phyloP scores from a whole-genome alignment of 2,888 invertebrate genomes.

The Gymnoscelis rufifasciata region DNA sequence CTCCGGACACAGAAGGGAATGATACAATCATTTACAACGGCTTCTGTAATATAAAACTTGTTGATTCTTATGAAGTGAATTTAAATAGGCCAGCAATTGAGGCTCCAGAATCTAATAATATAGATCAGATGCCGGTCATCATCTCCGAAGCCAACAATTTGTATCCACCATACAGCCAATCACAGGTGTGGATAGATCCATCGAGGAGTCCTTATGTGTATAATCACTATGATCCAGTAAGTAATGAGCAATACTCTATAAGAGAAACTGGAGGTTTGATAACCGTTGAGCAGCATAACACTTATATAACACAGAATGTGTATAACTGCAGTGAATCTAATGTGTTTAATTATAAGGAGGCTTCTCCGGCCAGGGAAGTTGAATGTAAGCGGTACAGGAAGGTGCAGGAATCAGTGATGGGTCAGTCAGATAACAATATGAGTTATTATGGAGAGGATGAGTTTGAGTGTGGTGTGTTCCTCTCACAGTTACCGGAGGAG shows the following conservation, averaged over 20 bases:
- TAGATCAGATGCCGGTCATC: conserved; percentile 37
- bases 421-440: conserved; percentile 32
- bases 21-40: conserved; percentile 53
- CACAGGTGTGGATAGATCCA: conserved; percentile 66
- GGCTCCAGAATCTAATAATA: conserved; percentile 4
- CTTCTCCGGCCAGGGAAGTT: conserved; percentile 21
- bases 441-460: conserved; percentile 55
- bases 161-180: conserved; percentile 43
- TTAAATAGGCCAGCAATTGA: conserved; percentile 1
- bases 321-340: conserved; percentile 53
- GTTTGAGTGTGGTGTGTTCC: conserved; percentile 55
- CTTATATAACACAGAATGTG: conserved; percentile 62
- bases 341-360: conserved; percentile 50
- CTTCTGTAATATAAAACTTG: conserved; percentile 57
- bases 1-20: conserved; percentile 55
- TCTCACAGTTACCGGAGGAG: conserved; percentile 56
- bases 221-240: conserved; percentile 44
- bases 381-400: conserved; percentile 47
- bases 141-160: conserved; percentile 41
- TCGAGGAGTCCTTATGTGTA: conserved; percentile 59
- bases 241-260: conserved; percentile 43
- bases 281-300: conserved; percentile 57
- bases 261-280: conserved; percentile 42
- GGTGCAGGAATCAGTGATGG: conserved; percentile 19
- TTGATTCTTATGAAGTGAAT: conserved; percentile 45